These are phyloP conservation scores for Notodonta ziczac DNA, from an alignment of 2,888 invertebrate genomes.

Conservation along the genomic window DNA sequence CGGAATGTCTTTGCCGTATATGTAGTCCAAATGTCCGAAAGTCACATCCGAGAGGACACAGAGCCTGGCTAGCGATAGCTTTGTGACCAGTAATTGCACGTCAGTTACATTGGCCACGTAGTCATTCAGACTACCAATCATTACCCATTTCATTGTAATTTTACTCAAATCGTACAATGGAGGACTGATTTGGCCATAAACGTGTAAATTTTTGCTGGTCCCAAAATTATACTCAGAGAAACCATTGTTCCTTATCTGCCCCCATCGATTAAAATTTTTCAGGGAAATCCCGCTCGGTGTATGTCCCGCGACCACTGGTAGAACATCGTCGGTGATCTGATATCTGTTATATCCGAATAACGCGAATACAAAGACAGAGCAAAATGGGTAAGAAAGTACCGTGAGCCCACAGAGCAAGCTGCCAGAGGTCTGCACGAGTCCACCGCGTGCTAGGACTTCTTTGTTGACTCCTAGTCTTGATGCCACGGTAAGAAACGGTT, in stretches of 20 bases:
- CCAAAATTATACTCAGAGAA: constrained; percentile 46
- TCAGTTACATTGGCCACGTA: constrained; percentile 42
- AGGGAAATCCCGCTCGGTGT: constrained; percentile 47
- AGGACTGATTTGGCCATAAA: constrained; percentile 33
- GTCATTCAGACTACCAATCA: constrained; percentile 43
- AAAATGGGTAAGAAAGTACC: constrained; percentile 34
- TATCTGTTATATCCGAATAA: constrained; percentile 41
- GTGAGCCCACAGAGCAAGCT: constrained; percentile 36
- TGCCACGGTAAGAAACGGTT: constrained; percentile 14
- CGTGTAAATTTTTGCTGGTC: constrained; percentile 20
- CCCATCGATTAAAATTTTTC: constrained; percentile 44
- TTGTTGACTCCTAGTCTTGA: constrained; percentile 11
- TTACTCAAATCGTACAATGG: constrained; percentile 38
- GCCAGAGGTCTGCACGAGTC: constrained; percentile 23
- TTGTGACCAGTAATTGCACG: constrained; percentile 23
- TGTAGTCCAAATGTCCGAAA: constrained; percentile 49
- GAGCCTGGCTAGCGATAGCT: constrained; percentile 27
- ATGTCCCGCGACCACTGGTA: constrained; percentile 42
- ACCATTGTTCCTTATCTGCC: constrained; percentile 41
- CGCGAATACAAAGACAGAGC: constrained; percentile 39
- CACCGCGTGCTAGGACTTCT: constrained; percentile 38
- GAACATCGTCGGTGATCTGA: constrained; percentile 37
- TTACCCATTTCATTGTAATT: constrained; percentile 36
- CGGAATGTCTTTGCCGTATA: constrained; percentile 45
- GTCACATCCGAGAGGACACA: constrained; percentile 43